Percentiles rank a stretch among this genome's conserved stretches.
These are phyloP conservation scores for Psilopsiagon aymara DNA, from an alignment of 2,113 vertebrate genomes.

Conservation along the genomic window DNA sequence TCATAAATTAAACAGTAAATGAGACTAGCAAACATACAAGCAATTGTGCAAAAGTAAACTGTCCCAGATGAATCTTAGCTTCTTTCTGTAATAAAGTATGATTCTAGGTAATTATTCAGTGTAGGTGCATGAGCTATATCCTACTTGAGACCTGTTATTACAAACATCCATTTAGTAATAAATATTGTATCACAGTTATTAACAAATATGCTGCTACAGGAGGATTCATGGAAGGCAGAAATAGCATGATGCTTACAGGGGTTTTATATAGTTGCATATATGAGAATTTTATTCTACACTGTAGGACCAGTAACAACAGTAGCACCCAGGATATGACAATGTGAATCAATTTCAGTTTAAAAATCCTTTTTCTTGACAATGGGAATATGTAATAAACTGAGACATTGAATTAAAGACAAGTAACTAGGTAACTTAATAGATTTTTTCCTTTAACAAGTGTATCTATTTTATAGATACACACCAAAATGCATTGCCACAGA, in stretches of 20 bases:
- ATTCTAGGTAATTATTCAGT: conserved; percentile 28
- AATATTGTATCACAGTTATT: background rate
- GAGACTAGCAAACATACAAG: conserved; percentile 16
- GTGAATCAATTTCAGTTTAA: background rate
- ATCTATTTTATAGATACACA: background rate
- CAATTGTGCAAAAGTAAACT: conserved; percentile 21
- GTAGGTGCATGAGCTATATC: background rate
- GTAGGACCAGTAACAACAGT: background rate
- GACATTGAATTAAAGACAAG: background rate
- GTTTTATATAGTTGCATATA: background rate
- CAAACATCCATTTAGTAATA: background rate
- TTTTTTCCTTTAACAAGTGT: background rate
- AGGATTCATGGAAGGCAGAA: background rate
- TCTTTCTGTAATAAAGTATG: background rate
- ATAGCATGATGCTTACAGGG: background rate
- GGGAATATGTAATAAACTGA: background rate
- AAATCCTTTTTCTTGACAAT: background rate
- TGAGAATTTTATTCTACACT: background rate
- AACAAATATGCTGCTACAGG: background rate
- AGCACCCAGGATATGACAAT: background rate
- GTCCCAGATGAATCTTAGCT: background rate
- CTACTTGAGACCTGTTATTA: background rate
- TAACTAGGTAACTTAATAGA: background rate
- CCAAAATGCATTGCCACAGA: background rate
- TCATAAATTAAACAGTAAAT: conserved; percentile 48